Percentiles rank a stretch among this genome's conserved stretches.
These are phyloP conservation scores for Holothuria scabra DNA, from an alignment of 53 echinoderm and acorn worm genomes.

Conservation along the genomic window DNA sequence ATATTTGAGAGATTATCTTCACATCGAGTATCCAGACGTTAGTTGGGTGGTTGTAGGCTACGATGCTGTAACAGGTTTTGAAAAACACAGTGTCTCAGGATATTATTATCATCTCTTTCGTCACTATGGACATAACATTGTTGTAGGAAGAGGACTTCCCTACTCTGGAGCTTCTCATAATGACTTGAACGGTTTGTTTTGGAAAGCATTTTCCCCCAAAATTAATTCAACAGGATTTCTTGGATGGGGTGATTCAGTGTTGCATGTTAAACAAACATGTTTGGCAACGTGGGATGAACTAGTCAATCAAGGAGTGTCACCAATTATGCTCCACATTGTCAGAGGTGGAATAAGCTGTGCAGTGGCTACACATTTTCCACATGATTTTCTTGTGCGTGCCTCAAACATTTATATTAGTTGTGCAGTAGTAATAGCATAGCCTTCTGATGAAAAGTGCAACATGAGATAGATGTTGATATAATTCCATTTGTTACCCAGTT, in stretches of 20 bases:
- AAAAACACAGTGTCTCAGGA: neutral
- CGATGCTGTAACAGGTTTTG: neutral
- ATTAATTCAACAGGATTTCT: neutral
- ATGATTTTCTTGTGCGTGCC: neutral
- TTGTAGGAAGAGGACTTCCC: neutral
- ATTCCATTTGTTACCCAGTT: no score
- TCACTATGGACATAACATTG: conserved; percentile 6
- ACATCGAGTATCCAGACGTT: neutral
- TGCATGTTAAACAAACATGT: neutral
- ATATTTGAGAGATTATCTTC: neutral
- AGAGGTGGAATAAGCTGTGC: neutral
- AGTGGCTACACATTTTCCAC: neutral
- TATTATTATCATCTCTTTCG: neutral
- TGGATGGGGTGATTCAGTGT: neutral
- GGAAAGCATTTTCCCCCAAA: neutral
- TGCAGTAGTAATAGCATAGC: neutral
- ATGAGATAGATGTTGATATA: no score
- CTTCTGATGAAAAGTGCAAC: neutral
- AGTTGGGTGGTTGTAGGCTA: neutral
- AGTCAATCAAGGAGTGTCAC: conserved; percentile 14
- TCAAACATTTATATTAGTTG: neutral
- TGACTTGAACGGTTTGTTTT: neutral
- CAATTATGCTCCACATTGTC: neutral
- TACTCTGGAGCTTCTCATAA: neutral
- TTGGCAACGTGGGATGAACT: conserved; percentile 20